These are phyloP conservation scores for Quadriops clusia DNA, from an alignment of 2,888 invertebrate genomes.

Conservation along the genomic window DNA sequence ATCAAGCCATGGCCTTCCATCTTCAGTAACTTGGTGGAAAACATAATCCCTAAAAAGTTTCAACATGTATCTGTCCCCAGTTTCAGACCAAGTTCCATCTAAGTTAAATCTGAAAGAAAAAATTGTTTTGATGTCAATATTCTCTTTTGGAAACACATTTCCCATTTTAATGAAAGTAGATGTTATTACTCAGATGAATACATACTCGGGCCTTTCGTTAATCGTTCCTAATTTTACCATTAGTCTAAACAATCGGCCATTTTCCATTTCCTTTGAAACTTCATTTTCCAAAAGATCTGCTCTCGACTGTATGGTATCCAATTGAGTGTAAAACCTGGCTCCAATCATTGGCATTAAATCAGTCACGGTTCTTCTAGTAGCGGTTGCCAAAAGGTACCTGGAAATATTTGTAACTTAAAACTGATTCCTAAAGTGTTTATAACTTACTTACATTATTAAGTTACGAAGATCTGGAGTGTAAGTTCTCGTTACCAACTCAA, in stretches of 20 bases:
- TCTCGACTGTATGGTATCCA: constrained; percentile 79
- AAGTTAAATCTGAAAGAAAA: constrained; percentile 58
- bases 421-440: neutral
- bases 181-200: neutral
- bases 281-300: constrained; percentile 86
- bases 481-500: constrained; percentile 79
- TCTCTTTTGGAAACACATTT: too few relatives aligned
- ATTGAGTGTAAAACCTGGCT: constrained; percentile 90
- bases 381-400: constrained; percentile 64
- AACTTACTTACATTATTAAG: constrained; percentile 68
- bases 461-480: constrained; percentile 93
- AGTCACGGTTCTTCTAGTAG: constrained; percentile 65
- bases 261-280: constrained; percentile 86
- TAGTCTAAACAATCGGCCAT: constrained; percentile 82
- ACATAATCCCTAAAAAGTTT: constrained; percentile 95
- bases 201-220: constrained; percentile 87
- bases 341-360: constrained; percentile 99
- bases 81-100: constrained; percentile 94
- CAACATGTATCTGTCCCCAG: constrained; percentile 95
- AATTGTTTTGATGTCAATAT: constrained; percentile 6
- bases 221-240: constrained; percentile 87
- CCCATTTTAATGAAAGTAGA: too few relatives aligned
- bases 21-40: constrained; percentile 89
- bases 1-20: constrained; percentile 92
- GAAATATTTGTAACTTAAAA: constrained; percentile 14